Conservation (phyloP, 2,888 invertebrate genomes). For the Nebria salina region DNA sequence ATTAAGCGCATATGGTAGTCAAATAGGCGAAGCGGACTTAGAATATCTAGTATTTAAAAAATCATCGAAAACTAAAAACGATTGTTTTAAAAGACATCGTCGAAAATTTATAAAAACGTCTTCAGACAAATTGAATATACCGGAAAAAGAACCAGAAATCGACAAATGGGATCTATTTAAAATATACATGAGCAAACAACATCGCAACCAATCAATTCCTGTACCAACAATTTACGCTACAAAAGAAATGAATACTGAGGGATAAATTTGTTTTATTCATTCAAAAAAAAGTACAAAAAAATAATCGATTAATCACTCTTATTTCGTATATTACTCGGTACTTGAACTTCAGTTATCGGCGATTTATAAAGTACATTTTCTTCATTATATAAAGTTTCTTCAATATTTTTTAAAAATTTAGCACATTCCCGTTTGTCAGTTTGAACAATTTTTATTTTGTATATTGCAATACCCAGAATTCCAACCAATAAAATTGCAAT, state of each 20-base stretch:
- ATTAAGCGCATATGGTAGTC: not conserved
- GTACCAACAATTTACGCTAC: not conserved
- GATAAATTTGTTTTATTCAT: too few relatives aligned
- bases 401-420: conserved; percentile 25
- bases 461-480: not conserved
- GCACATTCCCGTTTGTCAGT: conserved; percentile 35
- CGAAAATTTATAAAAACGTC: not conserved
- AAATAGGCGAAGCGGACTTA: conserved; percentile 49
- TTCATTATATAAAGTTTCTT: conserved; percentile 3
- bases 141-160: not conserved
- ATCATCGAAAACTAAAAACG: conserved; percentile 37
- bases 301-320: not conserved
- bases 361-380: conserved; percentile 21
- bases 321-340: conserved; percentile 11
- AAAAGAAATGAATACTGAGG: not conserved
- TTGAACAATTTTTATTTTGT: conserved; percentile 15
- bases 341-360: conserved; percentile 13
- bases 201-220: not conserved
- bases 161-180: not conserved
- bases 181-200: not conserved
- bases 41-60: conserved; percentile 39
- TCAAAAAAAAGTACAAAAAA: too few relatives aligned
- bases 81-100: conserved; percentile 24
- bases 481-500: conserved; percentile 48
- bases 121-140: not conserved